Percentiles rank a stretch among this genome's conserved stretches.
These are phyloP conservation scores for Lycocerus yunnanus DNA, from an alignment of 2,888 invertebrate genomes.

Conservation along the genomic window DNA sequence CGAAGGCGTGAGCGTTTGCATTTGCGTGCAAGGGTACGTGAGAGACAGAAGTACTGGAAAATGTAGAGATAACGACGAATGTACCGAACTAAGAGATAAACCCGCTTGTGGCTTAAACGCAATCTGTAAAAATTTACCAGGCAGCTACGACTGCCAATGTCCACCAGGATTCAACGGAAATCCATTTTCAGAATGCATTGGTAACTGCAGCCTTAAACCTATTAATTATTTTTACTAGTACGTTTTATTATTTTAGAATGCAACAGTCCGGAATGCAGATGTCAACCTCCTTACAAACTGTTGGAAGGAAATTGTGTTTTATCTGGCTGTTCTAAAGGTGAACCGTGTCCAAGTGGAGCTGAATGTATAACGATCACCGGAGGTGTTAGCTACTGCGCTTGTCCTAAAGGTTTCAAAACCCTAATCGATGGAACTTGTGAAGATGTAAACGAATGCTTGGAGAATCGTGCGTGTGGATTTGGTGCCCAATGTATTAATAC, in stretches of 20 bases:
- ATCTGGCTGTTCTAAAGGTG: slow-evolving; percentile 80
- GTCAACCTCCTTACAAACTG: slow-evolving; percentile 85
- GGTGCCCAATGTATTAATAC: slow-evolving; percentile 86
- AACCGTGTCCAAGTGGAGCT: slow-evolving; percentile 83
- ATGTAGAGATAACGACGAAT: slow-evolving; percentile 88
- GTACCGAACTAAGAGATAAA: slow-evolving; percentile 73
- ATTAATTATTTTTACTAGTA: background rate
- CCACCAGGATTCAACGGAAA: slow-evolving; percentile 87
- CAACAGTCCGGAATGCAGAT: slow-evolving; percentile 81
- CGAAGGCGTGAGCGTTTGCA: slow-evolving; percentile 79
- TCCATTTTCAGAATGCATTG: slow-evolving; percentile 84
- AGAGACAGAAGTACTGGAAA: slow-evolving; percentile 73
- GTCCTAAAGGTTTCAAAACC: slow-evolving; percentile 82
- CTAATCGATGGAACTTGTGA: slow-evolving; percentile 77
- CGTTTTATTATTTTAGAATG: slow-evolving; percentile 61
- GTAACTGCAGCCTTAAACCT: slow-evolving; percentile 42
- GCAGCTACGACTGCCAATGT: slow-evolving; percentile 92
- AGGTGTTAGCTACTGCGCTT: slow-evolving; percentile 90
- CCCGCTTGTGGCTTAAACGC: slow-evolving; percentile 87
- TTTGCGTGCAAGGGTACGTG: slow-evolving; percentile 87
- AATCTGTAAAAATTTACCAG: slow-evolving; percentile 89
- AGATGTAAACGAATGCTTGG: slow-evolving; percentile 83
- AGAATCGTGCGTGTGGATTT: slow-evolving; percentile 79
- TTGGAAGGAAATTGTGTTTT: slow-evolving; percentile 83
- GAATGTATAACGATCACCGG: slow-evolving; percentile 90